These are phyloP conservation scores for Actenoides lindsayi DNA, from an alignment of 2,113 vertebrate species.

Conservation along the genomic window DNA sequence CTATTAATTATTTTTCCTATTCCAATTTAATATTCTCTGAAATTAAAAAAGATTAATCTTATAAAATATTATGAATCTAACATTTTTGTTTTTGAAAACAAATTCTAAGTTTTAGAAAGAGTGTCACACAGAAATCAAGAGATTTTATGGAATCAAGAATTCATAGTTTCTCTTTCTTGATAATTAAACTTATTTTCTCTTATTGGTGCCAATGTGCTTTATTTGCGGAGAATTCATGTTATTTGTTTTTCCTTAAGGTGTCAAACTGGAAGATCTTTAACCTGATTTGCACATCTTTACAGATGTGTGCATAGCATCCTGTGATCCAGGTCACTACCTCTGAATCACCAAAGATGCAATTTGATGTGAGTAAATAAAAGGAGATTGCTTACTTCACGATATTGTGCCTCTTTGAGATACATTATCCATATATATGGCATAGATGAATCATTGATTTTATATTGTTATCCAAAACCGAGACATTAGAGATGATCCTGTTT, in stretches of 20 bases:
- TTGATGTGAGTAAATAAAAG: neutral
- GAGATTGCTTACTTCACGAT: neutral
- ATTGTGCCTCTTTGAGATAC: neutral
- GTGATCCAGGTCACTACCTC: neutral
- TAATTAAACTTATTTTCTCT: neutral
- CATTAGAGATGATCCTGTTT: neutral
- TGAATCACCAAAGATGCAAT: neutral
- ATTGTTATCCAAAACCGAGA: neutral
- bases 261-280: neutral
- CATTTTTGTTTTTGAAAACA: neutral
- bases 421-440: fast-evolving
- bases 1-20: too few species aligned
- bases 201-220: neutral
- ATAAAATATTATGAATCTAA: neutral
- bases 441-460: neutral
- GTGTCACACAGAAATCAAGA: neutral
- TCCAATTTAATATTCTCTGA: too few species aligned
- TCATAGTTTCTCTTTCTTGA: neutral
- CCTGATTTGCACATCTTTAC: neutral
- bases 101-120: neutral
- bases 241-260: neutral
- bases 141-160: neutral
- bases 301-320: neutral
- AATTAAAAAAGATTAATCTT: neutral
- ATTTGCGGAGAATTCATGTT: neutral